Percentiles rank a stretch among this genome's conserved stretches.
phyloP scores from a whole-genome alignment of 2,888 invertebrate genomes.

The Tromatobia lineatoria region DNA sequence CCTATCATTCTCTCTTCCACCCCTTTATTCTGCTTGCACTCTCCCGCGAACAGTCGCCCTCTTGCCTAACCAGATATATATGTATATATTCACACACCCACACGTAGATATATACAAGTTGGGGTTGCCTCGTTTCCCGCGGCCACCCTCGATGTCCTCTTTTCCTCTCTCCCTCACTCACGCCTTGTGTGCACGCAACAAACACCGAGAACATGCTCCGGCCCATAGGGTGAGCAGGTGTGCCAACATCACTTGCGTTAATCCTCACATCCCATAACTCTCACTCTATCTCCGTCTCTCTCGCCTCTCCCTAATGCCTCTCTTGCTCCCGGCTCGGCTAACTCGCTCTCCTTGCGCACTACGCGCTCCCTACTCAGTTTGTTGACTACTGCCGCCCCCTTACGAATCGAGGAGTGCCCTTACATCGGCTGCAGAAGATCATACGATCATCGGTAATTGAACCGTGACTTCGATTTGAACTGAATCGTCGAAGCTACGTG shows the following conservation, averaged over 20 bases:
- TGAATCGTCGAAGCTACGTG: constrained; percentile 66
- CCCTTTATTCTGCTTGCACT: constrained; percentile 29
- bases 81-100: neutral
- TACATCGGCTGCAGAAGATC: constrained; percentile 69
- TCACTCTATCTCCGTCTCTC: constrained; percentile 49
- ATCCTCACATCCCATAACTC: constrained; percentile 78
- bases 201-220: constrained; percentile 69
- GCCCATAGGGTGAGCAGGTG: constrained; percentile 78
- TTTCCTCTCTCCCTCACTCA: constrained; percentile 54
- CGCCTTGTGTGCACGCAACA: constrained; percentile 68
- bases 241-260: constrained; percentile 81
- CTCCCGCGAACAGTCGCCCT: constrained; percentile 43
- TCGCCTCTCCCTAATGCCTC: constrained; percentile 33
- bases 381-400: constrained; percentile 37
- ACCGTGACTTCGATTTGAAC: constrained; percentile 70
- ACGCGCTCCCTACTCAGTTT: constrained; percentile 20
- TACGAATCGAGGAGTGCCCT: constrained; percentile 53
- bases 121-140: constrained; percentile 7
- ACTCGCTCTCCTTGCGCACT: constrained; percentile 26
- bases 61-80: constrained; percentile 8
- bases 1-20: constrained; percentile 12
- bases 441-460: constrained; percentile 77
- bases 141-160: constrained; percentile 56
- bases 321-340: constrained; percentile 37
- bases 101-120: neutral